Evolutionary conservation across 2,888 invertebrate genomes (phyloP), one percentile per base, ranked within the genome.

Genomic region (Vanessa cardui): DNA sequence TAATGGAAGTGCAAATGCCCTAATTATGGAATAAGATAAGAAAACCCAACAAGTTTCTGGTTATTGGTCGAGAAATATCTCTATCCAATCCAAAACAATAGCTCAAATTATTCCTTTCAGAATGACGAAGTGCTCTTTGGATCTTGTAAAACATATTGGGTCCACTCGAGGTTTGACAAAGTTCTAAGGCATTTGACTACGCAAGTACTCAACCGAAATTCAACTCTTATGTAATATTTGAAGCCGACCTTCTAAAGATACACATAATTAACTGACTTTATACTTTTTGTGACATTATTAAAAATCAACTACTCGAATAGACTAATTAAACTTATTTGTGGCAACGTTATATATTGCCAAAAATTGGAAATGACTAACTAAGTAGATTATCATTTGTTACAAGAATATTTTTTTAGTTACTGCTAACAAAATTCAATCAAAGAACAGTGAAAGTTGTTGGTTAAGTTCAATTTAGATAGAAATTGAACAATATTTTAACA

Each of bases 131-230:
- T 49, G 58, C 47, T 47, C 33, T 46, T 46, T 65, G 39, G 12
- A 39, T 39, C 39, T 39, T 12, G 39, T 39, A 39, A 39, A 39
- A 49, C 39, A 46, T 68, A 64, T 69, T 71, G 66, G 72, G 72
- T 49, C 60, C 64, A 65, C 72, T 73, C 54, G 68, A 72, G 66
- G 66, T 71, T 72, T 71, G 68, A 71, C 72, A 70, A 69, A 70
- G 71, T 64, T 68, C 62, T 50, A 67, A 71, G 45, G 62, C 49
- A 65, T 68, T 66, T n/a, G 50, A 64, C 71, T 64, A 68, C 68
- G 63, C 64, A 67, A 64, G 58, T 61, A 65, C 69, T 65, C 59
- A 62, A 69, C 67, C 64, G 66, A 69, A 67, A 65, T 64, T 54
- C 62, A 70, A 64, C 58, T 62, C 62, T 73, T 73, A 72, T 68